Conservation (phyloP, 1,140 invertebrate genomes). For the Littorina saxatilis region DNA sequence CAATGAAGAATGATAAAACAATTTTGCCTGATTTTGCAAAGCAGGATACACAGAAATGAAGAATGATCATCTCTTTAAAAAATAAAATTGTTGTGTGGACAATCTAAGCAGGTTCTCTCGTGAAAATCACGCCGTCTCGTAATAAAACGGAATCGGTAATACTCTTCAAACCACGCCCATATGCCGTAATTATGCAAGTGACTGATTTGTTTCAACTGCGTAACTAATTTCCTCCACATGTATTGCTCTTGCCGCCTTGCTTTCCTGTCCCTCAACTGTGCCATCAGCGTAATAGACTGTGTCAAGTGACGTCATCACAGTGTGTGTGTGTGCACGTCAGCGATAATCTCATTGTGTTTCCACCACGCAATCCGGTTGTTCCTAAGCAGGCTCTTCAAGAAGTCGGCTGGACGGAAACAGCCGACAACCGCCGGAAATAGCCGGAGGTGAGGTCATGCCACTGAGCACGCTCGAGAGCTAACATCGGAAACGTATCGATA, state of each 20-base stretch:
- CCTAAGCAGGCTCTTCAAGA: neutral
- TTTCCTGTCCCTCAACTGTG: neutral
- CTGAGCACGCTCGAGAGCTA: conserved; percentile 8
- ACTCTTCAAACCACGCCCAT: too few species aligned
- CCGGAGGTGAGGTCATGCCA: conserved; percentile 14
- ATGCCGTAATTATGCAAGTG: too few species aligned
- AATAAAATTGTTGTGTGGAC: neutral
- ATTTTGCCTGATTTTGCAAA: too few species aligned
- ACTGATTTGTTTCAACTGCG: too few species aligned
- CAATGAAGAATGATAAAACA: too few species aligned
- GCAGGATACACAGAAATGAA: too few species aligned
- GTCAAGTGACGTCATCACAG: neutral
- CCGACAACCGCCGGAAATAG: neutral
- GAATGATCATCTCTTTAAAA: neutral
- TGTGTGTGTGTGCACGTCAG: neutral
- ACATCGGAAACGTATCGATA: conserved; percentile 14
- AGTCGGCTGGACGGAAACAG: neutral
- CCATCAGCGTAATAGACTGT: neutral
- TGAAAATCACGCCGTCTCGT: neutral
- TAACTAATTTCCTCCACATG: neutral
- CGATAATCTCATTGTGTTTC: conserved; percentile 26
- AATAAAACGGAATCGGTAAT: too few species aligned
- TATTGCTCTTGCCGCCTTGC: neutral
- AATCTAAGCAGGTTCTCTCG: neutral
- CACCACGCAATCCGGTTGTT: conserved; percentile 15